Percentiles rank a stretch among this genome's conserved stretches.
Conservation (phyloP, 1,140 invertebrate species). For the Laodelphax striatellus region DNA sequence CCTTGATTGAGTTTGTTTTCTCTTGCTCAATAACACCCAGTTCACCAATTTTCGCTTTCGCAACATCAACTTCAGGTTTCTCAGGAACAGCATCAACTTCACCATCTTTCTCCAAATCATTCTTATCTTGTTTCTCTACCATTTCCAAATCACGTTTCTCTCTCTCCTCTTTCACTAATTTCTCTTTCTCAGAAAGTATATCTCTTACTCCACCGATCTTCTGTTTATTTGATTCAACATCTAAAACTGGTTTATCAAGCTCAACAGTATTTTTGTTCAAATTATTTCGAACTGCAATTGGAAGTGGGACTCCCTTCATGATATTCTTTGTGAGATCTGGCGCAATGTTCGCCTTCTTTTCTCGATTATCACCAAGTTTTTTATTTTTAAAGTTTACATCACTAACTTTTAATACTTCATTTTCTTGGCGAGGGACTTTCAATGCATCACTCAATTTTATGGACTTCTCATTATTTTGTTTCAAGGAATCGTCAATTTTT, state of each 20-base stretch:
- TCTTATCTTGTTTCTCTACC: slow-evolving; percentile 3
- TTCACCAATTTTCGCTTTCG: background rate
- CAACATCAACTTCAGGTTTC: background rate
- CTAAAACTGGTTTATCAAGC: background rate
- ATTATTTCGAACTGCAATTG: slow-evolving; percentile 13
- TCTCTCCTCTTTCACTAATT: slow-evolving; percentile 24
- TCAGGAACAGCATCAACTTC: background rate
- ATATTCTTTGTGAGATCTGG: slow-evolving; percentile 13
- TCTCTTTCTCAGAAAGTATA: slow-evolving; percentile 3
- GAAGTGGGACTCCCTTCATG: slow-evolving; percentile 17
- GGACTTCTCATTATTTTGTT: slow-evolving; percentile 13
- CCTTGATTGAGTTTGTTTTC: background rate
- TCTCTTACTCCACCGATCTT: background rate
- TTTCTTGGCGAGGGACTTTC: background rate
- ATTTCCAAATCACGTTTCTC: slow-evolving; percentile 25
- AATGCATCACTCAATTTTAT: background rate
- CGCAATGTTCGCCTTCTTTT: background rate
- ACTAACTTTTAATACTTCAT: background rate
- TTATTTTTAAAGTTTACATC: background rate
- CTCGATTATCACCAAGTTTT: background rate
- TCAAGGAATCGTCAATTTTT: slow-evolving; percentile 30
- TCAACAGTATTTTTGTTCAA: background rate
- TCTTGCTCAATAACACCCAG: slow-evolving; percentile 20
- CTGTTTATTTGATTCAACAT: slow-evolving; percentile 1
- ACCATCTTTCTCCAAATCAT: background rate